Base-by-base conservation (phyloP, 2,888 invertebrate genomes). In the Plebejus melissa region DNA sequence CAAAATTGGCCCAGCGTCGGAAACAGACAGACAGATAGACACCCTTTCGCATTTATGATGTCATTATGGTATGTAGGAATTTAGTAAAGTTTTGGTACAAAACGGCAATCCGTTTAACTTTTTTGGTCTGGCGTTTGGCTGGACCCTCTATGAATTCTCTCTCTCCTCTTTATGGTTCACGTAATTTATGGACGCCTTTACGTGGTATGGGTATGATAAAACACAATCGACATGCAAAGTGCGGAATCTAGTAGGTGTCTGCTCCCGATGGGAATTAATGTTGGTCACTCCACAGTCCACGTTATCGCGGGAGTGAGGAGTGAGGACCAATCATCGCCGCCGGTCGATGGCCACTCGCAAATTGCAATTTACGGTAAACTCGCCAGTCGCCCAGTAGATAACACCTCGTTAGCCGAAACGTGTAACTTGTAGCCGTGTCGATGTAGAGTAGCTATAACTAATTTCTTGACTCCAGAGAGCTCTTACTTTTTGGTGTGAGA, bases 361-460 rank as follows among this genome's bases (percentile, higher is more conserved):
- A 65, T 65, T 65, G 65, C 36, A 65, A 65, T 65, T 65, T 36
- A 65, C 32, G 60, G 60, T 65, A 32, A 65, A 65, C 65, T 32
- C 65, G 65, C 13, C 32, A 65, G 16, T 32, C 65, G 65, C 13
- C 32, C 65, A 36, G 32, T 36, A 65, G 65, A 65, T 65, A 65
- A 65, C 65, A 65, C 65, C 32, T 65, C 65, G 32, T 65, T 65
- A 65, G 65, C 65, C 65, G 65, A 65, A 36, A 65, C 65, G 11
- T 36, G 32, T 65, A 32, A 65, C 32, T 32, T 16, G 65, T 16
- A 65, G 65, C 32, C 32, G 13, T 65, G 13, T 32, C 32, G 32
- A 65, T 65, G 32, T 32, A 65, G 28, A 4, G 60, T 28, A 58
- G 58, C 6, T 58, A 9, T n/a, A 9, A 22, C 22, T 58, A 3